Conservation (phyloP, 1,140 invertebrate species). For the Lordiphosa stackelbergi region DNA sequence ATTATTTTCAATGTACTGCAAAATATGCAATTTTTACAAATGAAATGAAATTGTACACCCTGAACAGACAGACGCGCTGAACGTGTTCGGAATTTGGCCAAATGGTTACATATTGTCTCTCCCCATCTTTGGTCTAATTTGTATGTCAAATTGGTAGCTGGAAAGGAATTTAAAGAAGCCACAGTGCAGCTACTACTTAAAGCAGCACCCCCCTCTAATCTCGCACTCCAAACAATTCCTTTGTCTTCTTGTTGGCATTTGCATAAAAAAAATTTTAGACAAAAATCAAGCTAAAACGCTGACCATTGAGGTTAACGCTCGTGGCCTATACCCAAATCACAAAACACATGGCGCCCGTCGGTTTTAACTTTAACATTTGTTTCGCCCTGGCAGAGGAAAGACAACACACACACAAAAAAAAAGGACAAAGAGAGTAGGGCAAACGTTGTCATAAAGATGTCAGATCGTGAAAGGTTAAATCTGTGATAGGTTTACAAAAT, state of each 20-base stretch:
- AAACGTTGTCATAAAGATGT: constrained; percentile 62
- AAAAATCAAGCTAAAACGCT: constrained; percentile 17
- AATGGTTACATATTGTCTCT: constrained; percentile 14
- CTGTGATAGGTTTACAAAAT: constrained; percentile 40
- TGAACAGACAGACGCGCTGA: constrained; percentile 10
- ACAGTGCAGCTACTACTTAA: constrained; percentile 11
- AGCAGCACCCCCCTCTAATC: constrained; percentile 16
- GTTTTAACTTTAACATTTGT: constrained; percentile 24
- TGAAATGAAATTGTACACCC: constrained; percentile 39
- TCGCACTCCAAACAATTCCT: constrained; percentile 1
- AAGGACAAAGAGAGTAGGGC: background rate
- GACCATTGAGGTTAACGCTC: constrained; percentile 19
- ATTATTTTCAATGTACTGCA: constrained; percentile 23
- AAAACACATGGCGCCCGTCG: constrained; percentile 61
- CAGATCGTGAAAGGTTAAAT: constrained; percentile 41
- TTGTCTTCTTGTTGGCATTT: constrained; percentile 44
- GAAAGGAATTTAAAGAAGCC: constrained; percentile 11
- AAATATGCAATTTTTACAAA: constrained; percentile 48
- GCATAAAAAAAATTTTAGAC: constrained; percentile 45
- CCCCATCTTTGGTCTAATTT: constrained; percentile 13
- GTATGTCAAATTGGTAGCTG: constrained; percentile 3
- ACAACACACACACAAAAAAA: constrained; percentile 2
- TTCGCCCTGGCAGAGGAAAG: background rate
- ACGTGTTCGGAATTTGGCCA: constrained; percentile 34
- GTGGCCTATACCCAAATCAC: constrained; percentile 51